Percentiles rank a stretch among this genome's conserved stretches.
Evolutionary conservation across 2,888 invertebrate species (phyloP).

Genomic region (Notodonta dromedarius): DNA sequence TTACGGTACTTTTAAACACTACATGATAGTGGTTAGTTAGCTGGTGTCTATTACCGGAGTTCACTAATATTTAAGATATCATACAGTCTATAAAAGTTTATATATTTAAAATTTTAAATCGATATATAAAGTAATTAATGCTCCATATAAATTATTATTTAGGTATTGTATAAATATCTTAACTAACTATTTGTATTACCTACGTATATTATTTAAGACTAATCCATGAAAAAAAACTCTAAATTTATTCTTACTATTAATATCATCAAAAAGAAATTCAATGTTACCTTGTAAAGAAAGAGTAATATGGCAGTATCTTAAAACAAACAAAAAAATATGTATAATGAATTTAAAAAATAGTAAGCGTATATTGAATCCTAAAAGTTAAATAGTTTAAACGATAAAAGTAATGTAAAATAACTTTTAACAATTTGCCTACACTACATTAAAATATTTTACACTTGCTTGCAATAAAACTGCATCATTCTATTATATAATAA

Average conservation of each 20-base stretch:
- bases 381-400: conserved; percentile 30
- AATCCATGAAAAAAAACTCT: conserved; percentile 34
- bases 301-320: conserved; percentile 72
- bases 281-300: conserved; percentile 31
- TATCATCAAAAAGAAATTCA: conserved; percentile 32
- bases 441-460: conserved; percentile 10
- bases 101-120: conserved; percentile 26
- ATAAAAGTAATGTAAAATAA: conserved; percentile 43
- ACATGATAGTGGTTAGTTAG: conserved; percentile 13
- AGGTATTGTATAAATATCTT: conserved; percentile 37
- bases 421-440: conserved; percentile 23
- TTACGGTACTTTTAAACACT: conserved; percentile 27
- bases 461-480: conserved; percentile 24
- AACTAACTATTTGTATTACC: conserved; percentile 37
- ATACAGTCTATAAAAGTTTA: conserved; percentile 63
- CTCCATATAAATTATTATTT: conserved; percentile 46
- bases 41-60: not conserved
- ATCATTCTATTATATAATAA: conserved; percentile 14
- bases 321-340: conserved; percentile 46
- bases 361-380: conserved; percentile 71
- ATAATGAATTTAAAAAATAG: conserved; percentile 61
- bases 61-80: conserved; percentile 38
- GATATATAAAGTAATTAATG: conserved; percentile 36
- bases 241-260: conserved; percentile 25
- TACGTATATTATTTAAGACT: conserved; percentile 37